Percentiles rank a stretch among this genome's conserved stretches.
These are phyloP conservation scores for Hypsibius dujardini DNA, from an alignment of 1,140 invertebrate species.

Conservation along the genomic window DNA sequence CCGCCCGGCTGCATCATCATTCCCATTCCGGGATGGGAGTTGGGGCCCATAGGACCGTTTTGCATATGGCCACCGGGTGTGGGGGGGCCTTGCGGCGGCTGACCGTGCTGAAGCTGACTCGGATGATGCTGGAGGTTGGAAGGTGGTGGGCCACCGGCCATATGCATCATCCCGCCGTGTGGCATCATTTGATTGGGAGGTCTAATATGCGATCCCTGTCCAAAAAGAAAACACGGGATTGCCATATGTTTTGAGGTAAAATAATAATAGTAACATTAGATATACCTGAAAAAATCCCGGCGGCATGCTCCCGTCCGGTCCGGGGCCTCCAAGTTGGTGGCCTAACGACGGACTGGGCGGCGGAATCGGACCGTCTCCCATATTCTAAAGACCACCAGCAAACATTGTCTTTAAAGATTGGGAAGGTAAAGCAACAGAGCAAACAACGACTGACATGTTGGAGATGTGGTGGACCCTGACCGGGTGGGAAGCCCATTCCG, in stretches of 20 bases:
- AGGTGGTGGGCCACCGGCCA: neutral
- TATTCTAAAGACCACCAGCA: neutral
- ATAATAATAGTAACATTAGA: too few species aligned
- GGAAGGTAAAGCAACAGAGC: too few species aligned
- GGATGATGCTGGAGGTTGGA: neutral
- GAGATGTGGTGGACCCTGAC: neutral
- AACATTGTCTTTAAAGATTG: too few species aligned
- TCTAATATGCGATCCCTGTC: conserved; percentile 1
- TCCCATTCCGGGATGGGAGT: neutral
- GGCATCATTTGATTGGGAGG: conserved; percentile 5
- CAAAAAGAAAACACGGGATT: neutral
- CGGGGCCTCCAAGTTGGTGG: neutral
- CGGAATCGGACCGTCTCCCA: neutral
- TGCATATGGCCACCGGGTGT: neutral
- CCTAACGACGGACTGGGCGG: neutral
- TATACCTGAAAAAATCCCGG: conserved; percentile 10
- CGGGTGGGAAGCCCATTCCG: neutral
- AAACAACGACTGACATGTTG: neutral
- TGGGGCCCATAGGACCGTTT: neutral
- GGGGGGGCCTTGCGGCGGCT: neutral
- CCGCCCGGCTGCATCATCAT: neutral
- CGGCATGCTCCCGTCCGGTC: neutral
- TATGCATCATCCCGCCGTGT: conserved; percentile 3
- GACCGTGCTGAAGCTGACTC: neutral
- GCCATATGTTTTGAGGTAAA: too few species aligned